Conservation (phyloP, 2,888 invertebrate species). For the Nephrotoma flavescens region DNA sequence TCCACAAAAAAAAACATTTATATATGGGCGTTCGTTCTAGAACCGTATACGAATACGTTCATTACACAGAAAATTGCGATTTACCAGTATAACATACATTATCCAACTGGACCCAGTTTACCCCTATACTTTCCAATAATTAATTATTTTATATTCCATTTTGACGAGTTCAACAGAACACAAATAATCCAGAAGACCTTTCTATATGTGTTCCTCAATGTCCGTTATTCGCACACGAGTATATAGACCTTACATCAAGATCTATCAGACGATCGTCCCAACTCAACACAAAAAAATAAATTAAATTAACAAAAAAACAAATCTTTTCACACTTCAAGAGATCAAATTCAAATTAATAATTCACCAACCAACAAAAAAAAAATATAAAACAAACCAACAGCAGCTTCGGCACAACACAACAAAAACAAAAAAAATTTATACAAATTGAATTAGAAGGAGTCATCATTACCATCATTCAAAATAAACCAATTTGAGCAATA, state of each 20-base stretch:
- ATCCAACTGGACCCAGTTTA: background rate
- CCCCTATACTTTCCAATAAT: background rate
- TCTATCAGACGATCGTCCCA: background rate
- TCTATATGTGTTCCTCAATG: background rate
- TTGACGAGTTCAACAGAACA: background rate
- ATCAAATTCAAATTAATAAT: background rate
- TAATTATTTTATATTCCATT: background rate
- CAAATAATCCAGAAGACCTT: background rate
- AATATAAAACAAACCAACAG: background rate
- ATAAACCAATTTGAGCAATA: background rate
- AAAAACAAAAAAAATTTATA: background rate
- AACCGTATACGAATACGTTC: background rate
- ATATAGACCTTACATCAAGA: background rate
- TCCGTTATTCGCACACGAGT: background rate
- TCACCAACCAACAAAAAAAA: background rate
- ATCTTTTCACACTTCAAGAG: background rate
- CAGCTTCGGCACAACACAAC: background rate
- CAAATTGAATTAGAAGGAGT: background rate
- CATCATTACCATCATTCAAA: background rate
- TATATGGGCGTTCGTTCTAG: background rate
- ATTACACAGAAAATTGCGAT: background rate
- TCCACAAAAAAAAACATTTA: background rate
- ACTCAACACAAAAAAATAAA: background rate
- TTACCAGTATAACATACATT: background rate
- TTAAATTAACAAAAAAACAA: background rate